Percentiles rank a stretch among this genome's conserved stretches.
phyloP scores from a whole-genome alignment of 2,888 invertebrate species.

The Tromatobia lineatoria region DNA sequence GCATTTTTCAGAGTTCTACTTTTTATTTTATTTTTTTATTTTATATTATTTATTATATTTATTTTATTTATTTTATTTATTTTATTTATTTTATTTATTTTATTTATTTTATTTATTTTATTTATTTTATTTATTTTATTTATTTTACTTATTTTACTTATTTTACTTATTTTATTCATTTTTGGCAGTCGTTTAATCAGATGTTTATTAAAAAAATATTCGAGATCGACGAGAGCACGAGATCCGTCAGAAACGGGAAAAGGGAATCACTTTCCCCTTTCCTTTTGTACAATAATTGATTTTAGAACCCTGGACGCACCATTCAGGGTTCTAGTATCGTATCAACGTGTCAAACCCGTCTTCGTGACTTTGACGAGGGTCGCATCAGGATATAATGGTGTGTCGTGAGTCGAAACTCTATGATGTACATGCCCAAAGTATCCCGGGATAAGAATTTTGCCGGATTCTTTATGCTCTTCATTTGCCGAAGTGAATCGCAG shows the following conservation, averaged over 20 bases:
- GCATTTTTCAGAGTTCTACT: no score
- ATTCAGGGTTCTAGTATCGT: not conserved
- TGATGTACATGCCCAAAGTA: not conserved
- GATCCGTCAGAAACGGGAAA: slow-evolving; percentile 22
- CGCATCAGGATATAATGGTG: not conserved
- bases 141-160: no score
- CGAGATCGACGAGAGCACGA: not conserved
- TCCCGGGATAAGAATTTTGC: not conserved
- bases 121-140: no score
- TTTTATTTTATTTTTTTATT: no score
- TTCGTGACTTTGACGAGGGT: slow-evolving; percentile 36
- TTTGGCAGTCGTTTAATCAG: not conserved
- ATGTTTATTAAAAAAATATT: slow-evolving; percentile 17
- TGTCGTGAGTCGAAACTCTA: slow-evolving; percentile 28
- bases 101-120: not conserved
- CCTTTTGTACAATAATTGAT: slow-evolving; percentile 39
- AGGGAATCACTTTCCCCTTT: not conserved
- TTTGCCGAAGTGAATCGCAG: not conserved
- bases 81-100: no score
- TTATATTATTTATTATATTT: no score
- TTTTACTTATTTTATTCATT: no score
- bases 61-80: no score
- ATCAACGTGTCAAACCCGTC: not conserved
- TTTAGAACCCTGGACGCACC: slow-evolving; percentile 10
- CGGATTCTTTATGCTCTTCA: not conserved